These are phyloP conservation scores for Bettongia penicillata DNA, from an alignment of 2,113 vertebrate genomes.

Conservation along the genomic window DNA sequence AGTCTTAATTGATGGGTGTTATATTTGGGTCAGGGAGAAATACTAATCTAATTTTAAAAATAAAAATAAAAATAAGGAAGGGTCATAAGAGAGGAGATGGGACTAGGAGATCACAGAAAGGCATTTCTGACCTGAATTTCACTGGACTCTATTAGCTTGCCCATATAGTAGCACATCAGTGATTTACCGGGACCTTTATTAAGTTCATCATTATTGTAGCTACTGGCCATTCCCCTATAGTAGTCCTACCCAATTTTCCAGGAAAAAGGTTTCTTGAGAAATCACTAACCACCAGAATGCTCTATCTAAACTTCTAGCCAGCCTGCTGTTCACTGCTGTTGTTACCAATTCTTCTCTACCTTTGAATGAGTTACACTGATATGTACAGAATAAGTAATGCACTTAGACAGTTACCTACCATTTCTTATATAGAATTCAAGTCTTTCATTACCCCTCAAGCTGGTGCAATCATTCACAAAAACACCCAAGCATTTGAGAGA, in stretches of 20 bases:
- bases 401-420: rapidly evolving
- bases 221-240: background rate
- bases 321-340: background rate
- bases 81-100: background rate
- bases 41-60: background rate
- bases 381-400: rapidly evolving
- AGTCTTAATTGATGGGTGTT: background rate
- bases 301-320: background rate
- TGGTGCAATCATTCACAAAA: background rate
- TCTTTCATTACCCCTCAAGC: background rate
- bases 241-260: background rate
- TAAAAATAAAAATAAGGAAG: background rate
- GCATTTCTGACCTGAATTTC: background rate
- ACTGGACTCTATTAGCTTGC: background rate
- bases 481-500: background rate
- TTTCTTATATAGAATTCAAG: background rate
- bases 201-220: background rate
- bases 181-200: background rate
- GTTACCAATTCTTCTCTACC: rapidly evolving
- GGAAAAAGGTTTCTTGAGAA: background rate
- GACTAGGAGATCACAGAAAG: background rate
- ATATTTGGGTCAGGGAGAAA: background rate
- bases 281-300: background rate
- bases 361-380: background rate
- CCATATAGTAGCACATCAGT: background rate